Conservation (phyloP, 2,888 invertebrate genomes). For the Ormyrus rosae region DNA sequence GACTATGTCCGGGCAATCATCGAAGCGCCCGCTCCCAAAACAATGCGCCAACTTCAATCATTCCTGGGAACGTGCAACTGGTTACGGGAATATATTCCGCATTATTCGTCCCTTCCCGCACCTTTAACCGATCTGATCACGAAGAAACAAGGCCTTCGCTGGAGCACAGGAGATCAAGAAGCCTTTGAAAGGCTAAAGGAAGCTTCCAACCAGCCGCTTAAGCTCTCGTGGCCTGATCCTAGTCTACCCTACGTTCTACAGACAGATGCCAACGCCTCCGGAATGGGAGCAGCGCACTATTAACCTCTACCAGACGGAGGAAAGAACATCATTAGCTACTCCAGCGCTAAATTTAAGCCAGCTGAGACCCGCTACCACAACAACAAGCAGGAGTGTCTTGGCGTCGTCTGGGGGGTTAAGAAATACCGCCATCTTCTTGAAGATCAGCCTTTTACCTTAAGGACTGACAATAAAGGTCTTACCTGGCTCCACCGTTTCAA, state of each 20-base stretch:
- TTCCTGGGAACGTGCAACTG: no score
- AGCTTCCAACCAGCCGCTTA: no score
- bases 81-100: no score
- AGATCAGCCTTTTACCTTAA: constrained; percentile 46
- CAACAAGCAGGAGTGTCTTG: constrained; percentile 56
- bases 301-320: background rate
- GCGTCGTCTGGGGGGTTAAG: constrained; percentile 48
- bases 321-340: constrained; percentile 19
- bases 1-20: background rate
- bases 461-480: constrained; percentile 53
- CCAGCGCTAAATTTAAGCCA: constrained; percentile 57
- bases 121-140: background rate
- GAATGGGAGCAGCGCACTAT: background rate
- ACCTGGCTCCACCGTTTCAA: constrained; percentile 55
- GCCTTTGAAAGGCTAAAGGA: background rate
- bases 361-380: constrained; percentile 50
- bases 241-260: background rate
- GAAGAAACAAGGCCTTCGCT: background rate
- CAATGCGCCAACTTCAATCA: background rate
- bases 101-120: no score
- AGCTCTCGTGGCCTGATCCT: background rate
- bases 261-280: background rate
- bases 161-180: background rate
- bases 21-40: background rate
- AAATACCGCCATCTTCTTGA: constrained; percentile 45